Conservation (phyloP, 2,113 vertebrate species). For the Acanthisitta chloris region DNA sequence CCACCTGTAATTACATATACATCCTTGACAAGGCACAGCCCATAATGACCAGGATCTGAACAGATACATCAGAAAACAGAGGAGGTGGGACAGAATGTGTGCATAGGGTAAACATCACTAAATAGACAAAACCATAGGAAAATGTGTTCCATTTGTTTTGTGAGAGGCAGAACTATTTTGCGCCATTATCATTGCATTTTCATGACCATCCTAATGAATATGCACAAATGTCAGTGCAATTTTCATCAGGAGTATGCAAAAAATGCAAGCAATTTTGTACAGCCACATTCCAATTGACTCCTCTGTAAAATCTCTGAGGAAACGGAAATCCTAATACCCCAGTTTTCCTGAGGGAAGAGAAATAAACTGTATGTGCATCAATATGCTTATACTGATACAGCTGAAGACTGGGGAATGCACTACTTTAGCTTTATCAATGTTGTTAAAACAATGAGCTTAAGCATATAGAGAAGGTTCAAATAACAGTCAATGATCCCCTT, state of each 20-base stretch:
- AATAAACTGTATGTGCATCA: background rate
- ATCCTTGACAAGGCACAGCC: background rate
- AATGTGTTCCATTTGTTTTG: background rate
- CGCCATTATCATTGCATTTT: background rate
- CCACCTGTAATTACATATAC: background rate
- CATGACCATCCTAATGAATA: background rate
- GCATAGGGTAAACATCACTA: background rate
- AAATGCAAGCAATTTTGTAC: background rate
- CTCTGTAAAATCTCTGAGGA: background rate
- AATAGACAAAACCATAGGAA: background rate
- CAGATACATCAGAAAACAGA: background rate
- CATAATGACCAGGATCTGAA: background rate
- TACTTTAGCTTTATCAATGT: background rate
- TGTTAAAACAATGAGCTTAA: background rate
- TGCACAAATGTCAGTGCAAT: background rate
- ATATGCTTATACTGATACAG: background rate
- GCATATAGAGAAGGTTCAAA: background rate
- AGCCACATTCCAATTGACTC: background rate
- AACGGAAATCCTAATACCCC: background rate
- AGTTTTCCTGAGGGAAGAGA: background rate
- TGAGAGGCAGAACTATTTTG: background rate
- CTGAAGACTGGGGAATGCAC: background rate
- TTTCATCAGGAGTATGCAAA: conserved; percentile 20
- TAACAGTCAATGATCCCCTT: background rate
- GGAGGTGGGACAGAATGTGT: background rate